Percentiles rank a stretch among this genome's conserved stretches.
Conservation (phyloP, 2,797 vertebrate genomes). For the Odontamblyopus rebecca region DNA sequence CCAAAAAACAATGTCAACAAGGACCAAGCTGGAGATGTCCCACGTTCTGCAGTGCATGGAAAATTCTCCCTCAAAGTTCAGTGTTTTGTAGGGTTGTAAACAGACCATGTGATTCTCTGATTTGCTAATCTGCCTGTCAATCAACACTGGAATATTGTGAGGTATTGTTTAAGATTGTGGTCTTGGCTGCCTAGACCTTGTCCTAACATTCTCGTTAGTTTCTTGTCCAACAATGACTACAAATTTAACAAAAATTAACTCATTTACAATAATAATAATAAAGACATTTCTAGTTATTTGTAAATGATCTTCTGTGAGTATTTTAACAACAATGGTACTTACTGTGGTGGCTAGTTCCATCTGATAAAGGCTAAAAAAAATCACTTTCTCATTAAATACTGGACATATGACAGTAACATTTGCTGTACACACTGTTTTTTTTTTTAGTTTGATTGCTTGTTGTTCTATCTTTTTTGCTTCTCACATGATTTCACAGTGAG, state of each 20-base stretch:
- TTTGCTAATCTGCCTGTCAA: neutral
- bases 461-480: too few species aligned
- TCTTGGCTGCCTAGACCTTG: neutral
- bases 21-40: too few species aligned
- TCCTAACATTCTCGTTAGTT: too few species aligned
- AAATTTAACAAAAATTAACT: too few species aligned
- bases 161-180: neutral
- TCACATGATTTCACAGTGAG: slow-evolving; percentile 34
- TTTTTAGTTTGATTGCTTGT: neutral
- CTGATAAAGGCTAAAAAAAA: too few species aligned
- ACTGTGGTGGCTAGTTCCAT: too few species aligned
- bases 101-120: neutral
- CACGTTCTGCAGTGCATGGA: too few species aligned
- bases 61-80: too few species aligned
- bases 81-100: neutral
- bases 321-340: neutral
- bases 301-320: neutral
- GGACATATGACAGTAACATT: too few species aligned
- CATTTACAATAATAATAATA: too few species aligned
- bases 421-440: neutral
- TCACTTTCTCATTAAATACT: too few species aligned
- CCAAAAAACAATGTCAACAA: neutral
- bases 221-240: too few species aligned
- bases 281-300: neutral
- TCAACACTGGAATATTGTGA: neutral